Evolutionary conservation across 2,888 invertebrate species (phyloP).

Genomic region (Meandrusa payeni): DNA sequence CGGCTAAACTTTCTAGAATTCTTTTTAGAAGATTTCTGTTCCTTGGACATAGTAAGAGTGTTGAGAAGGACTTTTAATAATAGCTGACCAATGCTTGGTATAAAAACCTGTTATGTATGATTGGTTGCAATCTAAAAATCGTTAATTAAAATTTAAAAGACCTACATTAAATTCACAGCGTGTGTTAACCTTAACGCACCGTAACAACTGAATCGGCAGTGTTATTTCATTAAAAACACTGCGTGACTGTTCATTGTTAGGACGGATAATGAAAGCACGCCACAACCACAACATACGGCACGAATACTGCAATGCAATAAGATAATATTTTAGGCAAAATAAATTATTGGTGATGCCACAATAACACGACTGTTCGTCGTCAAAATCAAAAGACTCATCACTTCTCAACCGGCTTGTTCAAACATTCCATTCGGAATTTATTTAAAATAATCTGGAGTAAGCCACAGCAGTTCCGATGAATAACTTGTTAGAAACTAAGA

Average conservation of each 20-base stretch:
- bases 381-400: too few species aligned
- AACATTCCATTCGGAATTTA: too few species aligned
- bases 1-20: too few species aligned
- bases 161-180: slow-evolving; percentile 24
- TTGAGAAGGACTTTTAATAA: too few species aligned
- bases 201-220: slow-evolving; percentile 29
- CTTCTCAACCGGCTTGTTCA: too few species aligned
- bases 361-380: neutral
- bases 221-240: slow-evolving; percentile 29
- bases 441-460: too few species aligned
- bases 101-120: slow-evolving; percentile 4
- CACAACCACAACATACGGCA: neutral
- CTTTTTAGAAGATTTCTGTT: too few species aligned
- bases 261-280: slow-evolving; percentile 27
- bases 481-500: too few species aligned
- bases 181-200: slow-evolving; percentile 26
- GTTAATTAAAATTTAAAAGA: slow-evolving; percentile 17
- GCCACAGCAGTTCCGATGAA: too few species aligned
- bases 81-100: neutral
- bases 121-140: slow-evolving; percentile 8
- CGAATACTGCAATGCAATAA: neutral
- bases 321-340: too few species aligned
- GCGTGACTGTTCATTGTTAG: slow-evolving; percentile 36
- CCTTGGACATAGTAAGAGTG: too few species aligned
- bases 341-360: too few species aligned